Conservation (phyloP, 2,797 vertebrate species). For the Sebastes wilsoni region DNA sequence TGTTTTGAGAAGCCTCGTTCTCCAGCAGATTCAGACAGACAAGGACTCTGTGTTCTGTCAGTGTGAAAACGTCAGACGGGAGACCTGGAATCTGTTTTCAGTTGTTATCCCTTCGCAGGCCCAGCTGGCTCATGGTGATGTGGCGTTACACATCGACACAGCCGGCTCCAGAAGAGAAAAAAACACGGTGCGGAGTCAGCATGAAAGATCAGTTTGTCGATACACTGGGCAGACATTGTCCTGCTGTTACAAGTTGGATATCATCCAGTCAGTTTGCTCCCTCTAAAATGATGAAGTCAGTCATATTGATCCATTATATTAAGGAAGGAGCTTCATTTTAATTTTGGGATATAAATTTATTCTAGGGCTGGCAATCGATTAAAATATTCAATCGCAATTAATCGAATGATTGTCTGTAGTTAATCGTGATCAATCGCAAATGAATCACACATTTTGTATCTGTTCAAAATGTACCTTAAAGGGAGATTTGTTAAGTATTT, state of each 20-base stretch:
- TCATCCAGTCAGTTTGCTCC: neutral
- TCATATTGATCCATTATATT: neutral
- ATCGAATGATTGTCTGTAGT: no score
- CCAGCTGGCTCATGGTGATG: slow-evolving; percentile 43
- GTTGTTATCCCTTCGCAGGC: slow-evolving; percentile 49
- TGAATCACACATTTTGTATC: no score
- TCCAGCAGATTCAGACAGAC: slow-evolving; percentile 62
- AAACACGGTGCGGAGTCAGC: neutral
- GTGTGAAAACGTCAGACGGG: slow-evolving; percentile 57
- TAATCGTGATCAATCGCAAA: no score
- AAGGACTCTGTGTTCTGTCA: slow-evolving; percentile 66
- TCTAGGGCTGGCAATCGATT: no score
- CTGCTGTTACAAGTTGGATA: neutral
- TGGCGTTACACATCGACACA: slow-evolving; percentile 39
- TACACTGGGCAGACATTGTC: slow-evolving; percentile 3
- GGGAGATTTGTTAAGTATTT: no score
- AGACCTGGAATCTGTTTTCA: slow-evolving; percentile 58
- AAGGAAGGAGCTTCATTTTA: neutral
- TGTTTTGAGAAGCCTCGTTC: slow-evolving; percentile 58
- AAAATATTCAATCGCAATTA: no score
- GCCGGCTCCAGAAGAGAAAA: slow-evolving; percentile 5
- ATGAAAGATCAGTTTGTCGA: slow-evolving; percentile 33
- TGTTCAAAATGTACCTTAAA: no score
- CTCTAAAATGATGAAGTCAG: neutral
- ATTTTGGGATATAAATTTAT: neutral